Base-by-base conservation (phyloP, 2,888 invertebrate species). In the Eupithecia abbreviata region DNA sequence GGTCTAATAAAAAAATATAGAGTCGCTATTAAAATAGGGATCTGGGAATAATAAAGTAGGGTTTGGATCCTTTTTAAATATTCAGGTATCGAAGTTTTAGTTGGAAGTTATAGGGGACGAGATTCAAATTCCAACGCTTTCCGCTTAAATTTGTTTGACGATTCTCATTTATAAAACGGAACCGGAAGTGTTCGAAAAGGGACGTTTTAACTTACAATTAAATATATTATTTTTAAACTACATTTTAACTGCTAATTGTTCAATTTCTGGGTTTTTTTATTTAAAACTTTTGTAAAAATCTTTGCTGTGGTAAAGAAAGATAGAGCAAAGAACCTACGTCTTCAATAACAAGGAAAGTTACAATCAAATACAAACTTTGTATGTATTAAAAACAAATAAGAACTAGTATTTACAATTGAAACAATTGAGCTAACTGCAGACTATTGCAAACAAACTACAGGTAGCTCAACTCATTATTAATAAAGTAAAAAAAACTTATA, bases 51-150 rank as follows among this genome's bases (percentile, higher is more conserved):
- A 13, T 69, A 49, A 69, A 69, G 69, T 69, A 18, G 47, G 45
- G 30, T 6, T 13, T 47, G 18, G 69, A 69, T 69, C 69, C 69
- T 69, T 45, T 45, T 69, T 69, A 69, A 69, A 69, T 69, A 69
- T 69, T 69, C 69, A 69, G 69, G 69, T 47, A 69, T 69, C 47
- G 69, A 69, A 69, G 69, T 69, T 69, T 47, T 30, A 47, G 47
- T 30, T 49, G 30, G 30, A 45, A 69, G 69, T 49, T 47, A 68
- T 47, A 68, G 47, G 67, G 15, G 15, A 42, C 47, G 2, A 45
- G 45, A 47, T 68, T 68, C 68, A 68, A 68, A 68, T 68, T 68
- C 18, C 68, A 13, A 47, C 30, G n/a, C n/a, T n/a, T 12, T 43
- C 0, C 18, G 47, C 68, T 18, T 18, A 47, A 68, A 47, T n/a